Evolutionary conservation across 2,113 vertebrate genomes (phyloP).

Genomic region (Austrofundulus limnaeus): DNA sequence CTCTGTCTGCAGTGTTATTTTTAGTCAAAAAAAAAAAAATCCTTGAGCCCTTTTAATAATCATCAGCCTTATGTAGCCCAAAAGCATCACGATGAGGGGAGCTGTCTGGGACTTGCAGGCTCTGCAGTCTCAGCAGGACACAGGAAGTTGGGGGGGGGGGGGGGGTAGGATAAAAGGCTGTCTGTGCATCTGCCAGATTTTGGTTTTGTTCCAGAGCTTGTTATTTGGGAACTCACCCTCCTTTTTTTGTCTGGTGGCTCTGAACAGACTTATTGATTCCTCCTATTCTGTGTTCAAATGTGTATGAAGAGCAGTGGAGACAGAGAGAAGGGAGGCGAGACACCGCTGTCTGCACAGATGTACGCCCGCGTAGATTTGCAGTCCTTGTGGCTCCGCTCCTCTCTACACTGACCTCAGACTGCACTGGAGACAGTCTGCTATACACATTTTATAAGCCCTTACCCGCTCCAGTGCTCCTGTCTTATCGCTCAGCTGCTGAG

Average conservation of each 20-base stretch:
- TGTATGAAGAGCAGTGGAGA: conserved; percentile 61
- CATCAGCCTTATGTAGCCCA: conserved; percentile 61
- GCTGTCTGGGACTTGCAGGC: conserved; percentile 56
- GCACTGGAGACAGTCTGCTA: conserved; percentile 77
- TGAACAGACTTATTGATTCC: conserved; percentile 79
- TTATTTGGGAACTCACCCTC: conserved; percentile 32
- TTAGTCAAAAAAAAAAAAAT: conserved; percentile 58
- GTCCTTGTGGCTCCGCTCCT: conserved; percentile 74
- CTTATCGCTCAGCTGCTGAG: conserved; percentile 64
- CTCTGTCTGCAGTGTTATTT: conserved; percentile 70
- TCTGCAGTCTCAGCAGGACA: conserved; percentile 58
- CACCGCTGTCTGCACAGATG: conserved; percentile 79
- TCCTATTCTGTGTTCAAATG: conserved; percentile 67
- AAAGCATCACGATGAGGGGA: conserved; percentile 56
- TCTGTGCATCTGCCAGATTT: conserved; percentile 50
- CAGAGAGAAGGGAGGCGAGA: conserved; percentile 70
- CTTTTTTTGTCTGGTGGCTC: conserved; percentile 55
- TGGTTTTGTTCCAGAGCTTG: conserved; percentile 45
- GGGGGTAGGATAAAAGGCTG: conserved; percentile 44
- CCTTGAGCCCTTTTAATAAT: conserved; percentile 71
- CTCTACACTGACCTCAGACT: conserved; percentile 71
- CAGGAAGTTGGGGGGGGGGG: conserved; percentile 46
- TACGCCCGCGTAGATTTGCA: conserved; percentile 53
- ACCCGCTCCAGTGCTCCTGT: conserved; percentile 62
- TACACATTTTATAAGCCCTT: conserved; percentile 77